phyloP scores from a whole-genome alignment of 2,797 vertebrate species.

The Acipenser ruthenus region DNA sequence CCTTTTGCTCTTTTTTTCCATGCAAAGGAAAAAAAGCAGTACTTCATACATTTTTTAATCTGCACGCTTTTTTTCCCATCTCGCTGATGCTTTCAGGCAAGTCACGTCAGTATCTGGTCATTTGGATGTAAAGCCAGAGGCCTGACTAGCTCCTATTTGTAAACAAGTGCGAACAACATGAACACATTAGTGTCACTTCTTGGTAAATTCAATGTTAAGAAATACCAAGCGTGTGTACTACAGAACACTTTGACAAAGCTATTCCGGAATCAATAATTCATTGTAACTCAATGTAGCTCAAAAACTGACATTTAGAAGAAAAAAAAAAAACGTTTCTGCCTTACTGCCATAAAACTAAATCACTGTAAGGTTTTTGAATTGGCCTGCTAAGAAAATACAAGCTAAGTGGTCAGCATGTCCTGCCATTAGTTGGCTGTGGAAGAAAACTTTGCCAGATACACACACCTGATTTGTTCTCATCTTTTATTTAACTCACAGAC shows the following conservation, averaged over 20 bases:
- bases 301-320: slow-evolving; percentile 55
- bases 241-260: slow-evolving; percentile 54
- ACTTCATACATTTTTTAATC: slow-evolving; percentile 81
- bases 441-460: slow-evolving; percentile 34
- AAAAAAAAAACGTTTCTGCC: slow-evolving; percentile 45
- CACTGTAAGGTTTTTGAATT: slow-evolving; percentile 41
- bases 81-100: slow-evolving; percentile 51
- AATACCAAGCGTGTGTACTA: slow-evolving; percentile 59
- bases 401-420: slow-evolving; percentile 50
- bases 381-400: slow-evolving; percentile 47
- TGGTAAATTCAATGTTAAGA: slow-evolving; percentile 62
- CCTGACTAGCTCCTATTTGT: slow-evolving; percentile 66
- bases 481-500: slow-evolving; percentile 52
- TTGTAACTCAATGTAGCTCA: slow-evolving; percentile 45
- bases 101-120: slow-evolving; percentile 55
- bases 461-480: slow-evolving; percentile 59
- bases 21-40: slow-evolving; percentile 56
- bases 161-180: slow-evolving; percentile 64
- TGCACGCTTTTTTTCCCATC: slow-evolving; percentile 38
- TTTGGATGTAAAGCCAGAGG: slow-evolving; percentile 49
- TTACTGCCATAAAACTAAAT: slow-evolving; percentile 38
- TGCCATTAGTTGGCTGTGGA: slow-evolving; percentile 22
- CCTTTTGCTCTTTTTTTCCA: slow-evolving; percentile 58
- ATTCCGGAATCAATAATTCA: slow-evolving; percentile 70
- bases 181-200: slow-evolving; percentile 70